These are phyloP conservation scores for Ancistrus triradiatus DNA, from an alignment of 2,113 vertebrate genomes.

Conservation along the genomic window DNA sequence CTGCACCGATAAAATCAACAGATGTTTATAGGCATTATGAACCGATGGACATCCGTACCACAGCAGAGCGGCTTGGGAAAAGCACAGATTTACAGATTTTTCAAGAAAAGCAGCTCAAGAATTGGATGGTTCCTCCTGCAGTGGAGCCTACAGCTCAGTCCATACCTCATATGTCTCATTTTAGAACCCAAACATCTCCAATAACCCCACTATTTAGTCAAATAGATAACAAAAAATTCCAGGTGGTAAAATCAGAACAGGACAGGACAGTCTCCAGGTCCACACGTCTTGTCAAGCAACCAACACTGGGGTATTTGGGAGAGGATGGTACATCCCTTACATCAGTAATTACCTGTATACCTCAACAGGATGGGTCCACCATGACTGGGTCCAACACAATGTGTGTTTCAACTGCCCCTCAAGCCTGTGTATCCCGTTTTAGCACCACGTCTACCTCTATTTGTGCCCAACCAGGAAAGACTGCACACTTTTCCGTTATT, in stretches of 20 bases:
- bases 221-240: neutral
- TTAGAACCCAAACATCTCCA: slow-evolving; percentile 32
- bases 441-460: too few relatives aligned
- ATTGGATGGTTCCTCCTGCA: too few relatives aligned
- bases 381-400: neutral
- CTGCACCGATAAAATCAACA: slow-evolving; percentile 18
- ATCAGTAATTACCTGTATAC: neutral
- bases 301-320: slow-evolving; percentile 55
- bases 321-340: slow-evolving; percentile 39
- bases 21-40: neutral
- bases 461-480: neutral
- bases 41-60: neutral
- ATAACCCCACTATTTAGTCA: neutral
- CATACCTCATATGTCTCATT: slow-evolving; percentile 13
- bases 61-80: too few relatives aligned
- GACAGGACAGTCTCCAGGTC: slow-evolving; percentile 35
- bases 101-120: too few relatives aligned
- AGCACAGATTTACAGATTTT: too few relatives aligned
- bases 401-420: too few relatives aligned
- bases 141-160: slow-evolving; percentile 12
- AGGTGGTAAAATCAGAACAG: neutral
- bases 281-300: slow-evolving; percentile 64
- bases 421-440: too few relatives aligned
- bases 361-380: neutral
- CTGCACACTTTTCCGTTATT: slow-evolving; percentile 15